Percentiles rank a stretch among this genome's conserved stretches.
Conservation (phyloP, 2,888 invertebrate genomes). For the Cremastinae sp. region DNA sequence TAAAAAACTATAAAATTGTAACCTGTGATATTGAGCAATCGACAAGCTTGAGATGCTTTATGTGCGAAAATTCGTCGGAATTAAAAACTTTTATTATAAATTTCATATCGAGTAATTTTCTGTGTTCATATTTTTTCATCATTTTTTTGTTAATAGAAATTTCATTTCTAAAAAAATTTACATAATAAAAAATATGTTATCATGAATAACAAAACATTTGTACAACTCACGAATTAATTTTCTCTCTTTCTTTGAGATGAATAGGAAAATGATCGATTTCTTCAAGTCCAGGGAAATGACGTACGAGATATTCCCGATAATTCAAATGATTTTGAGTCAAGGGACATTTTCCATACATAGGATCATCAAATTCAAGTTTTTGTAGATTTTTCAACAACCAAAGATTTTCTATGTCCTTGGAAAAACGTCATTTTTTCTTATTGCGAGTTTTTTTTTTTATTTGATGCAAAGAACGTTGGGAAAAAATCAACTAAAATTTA, state of each 20-base stretch:
- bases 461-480: neutral
- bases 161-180: slow-evolving; percentile 59
- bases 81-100: slow-evolving; percentile 56
- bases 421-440: too few relatives aligned
- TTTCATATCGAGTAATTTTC: slow-evolving; percentile 33
- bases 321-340: slow-evolving; percentile 59
- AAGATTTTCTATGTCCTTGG: slow-evolving; percentile 64
- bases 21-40: slow-evolving; percentile 65
- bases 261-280: slow-evolving; percentile 64
- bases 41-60: slow-evolving; percentile 64
- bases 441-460: too few relatives aligned
- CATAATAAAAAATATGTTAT: neutral
- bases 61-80: slow-evolving; percentile 48
- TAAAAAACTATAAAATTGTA: neutral
- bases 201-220: neutral
- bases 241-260: slow-evolving; percentile 57
- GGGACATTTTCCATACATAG: slow-evolving; percentile 68
- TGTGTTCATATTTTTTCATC: slow-evolving; percentile 56
- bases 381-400: slow-evolving; percentile 55
- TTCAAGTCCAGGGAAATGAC: slow-evolving; percentile 59
- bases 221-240: slow-evolving; percentile 55
- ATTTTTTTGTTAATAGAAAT: slow-evolving; percentile 58
- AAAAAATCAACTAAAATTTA: slow-evolving; percentile 37
- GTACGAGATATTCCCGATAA: slow-evolving; percentile 65
- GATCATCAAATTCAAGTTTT: slow-evolving; percentile 64